Evolutionary conservation across 2,888 invertebrate genomes (phyloP).

Genomic region (Hydroisotoma schaefferi): DNA sequence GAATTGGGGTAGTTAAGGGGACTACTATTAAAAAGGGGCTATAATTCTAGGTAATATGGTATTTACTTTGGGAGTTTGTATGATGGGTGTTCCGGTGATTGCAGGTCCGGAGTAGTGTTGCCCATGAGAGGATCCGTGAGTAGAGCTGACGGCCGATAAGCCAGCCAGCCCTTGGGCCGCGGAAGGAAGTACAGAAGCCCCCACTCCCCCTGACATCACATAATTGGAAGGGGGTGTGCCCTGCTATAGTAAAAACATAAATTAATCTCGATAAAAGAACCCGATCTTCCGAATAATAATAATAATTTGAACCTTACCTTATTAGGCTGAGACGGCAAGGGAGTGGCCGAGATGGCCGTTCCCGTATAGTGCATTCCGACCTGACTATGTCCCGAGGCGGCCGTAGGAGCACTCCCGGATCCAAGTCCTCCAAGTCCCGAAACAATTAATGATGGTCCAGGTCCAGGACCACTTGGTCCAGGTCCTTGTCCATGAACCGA

Average conservation of each 20-base stretch:
- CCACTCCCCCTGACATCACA: conserved; percentile 22
- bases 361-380: conserved; percentile 26
- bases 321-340: background rate
- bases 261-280: background rate
- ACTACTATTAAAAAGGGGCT: too few species aligned
- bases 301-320: background rate
- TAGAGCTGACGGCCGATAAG: conserved; percentile 13
- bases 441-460: conserved; percentile 21
- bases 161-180: conserved; percentile 14
- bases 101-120: conserved; percentile 10
- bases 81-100: conserved; percentile 12
- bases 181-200: conserved; percentile 14
- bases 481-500: conserved; percentile 12
- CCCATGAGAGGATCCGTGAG: background rate
- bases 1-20: too few species aligned
- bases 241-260: background rate
- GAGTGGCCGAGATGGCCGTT: conserved; percentile 13
- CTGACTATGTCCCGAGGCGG: conserved; percentile 17
- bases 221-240: conserved; percentile 12
- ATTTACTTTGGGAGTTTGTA: too few species aligned
- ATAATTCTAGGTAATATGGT: too few species aligned
- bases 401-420: conserved; percentile 2
- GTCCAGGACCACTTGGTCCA: background rate
- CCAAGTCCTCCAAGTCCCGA: conserved; percentile 16
- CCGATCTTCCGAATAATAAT: background rate